Base-by-base conservation (phyloP, 2,113 vertebrate species). In the Martes martes region DNA sequence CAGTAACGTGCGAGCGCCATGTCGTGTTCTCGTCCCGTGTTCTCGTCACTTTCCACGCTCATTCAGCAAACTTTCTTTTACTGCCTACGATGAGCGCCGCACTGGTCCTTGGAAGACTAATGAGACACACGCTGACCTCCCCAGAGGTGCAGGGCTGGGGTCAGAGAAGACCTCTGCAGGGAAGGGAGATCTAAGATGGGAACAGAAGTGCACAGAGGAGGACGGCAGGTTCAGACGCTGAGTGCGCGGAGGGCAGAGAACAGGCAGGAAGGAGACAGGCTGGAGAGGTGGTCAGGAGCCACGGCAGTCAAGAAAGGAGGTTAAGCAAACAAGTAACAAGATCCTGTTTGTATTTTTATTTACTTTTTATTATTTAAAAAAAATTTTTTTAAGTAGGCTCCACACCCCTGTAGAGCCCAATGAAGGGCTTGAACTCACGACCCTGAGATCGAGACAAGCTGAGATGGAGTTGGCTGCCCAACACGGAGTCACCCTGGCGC, bases 1-100 rank as follows among this genome's bases (percentile, higher is more conserved):
- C 0, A 0, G 80, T 3, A 2, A 7, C 0, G 6, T 11, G 33
- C 39, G 57, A 50, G 36, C 36, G 50, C 6, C 3, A 24, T 6
- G 9, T 16, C 16, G 24, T 3, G 24, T 50, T n/a, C 39, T 52
- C 42, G 14, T 52, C 33, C 7, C 55, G n/a, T n/a, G n/a, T n/a
- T n/a, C n/a, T n/a, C n/a, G n/a, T n/a, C n/a, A n/a, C 23, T 8
- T 80, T 59, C 73, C 26, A 15, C 6, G 3, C 26, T n/a, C 63
- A 15, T 14, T 24, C 26, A 14, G 5, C 39, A 39, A 2, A 39
- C 50, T 85, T 52, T 23, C 8, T 47, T 23, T 65, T 9, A 26
- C 7, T 13, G 16, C n/a, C 57, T 31, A 0, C 1, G 7, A 16
- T 6, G n/a, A 24, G 55, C 42, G 4, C 50, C 24, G 24, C 16